Conservation (phyloP, 2,797 vertebrate species). For the Clangula hyemalis region DNA sequence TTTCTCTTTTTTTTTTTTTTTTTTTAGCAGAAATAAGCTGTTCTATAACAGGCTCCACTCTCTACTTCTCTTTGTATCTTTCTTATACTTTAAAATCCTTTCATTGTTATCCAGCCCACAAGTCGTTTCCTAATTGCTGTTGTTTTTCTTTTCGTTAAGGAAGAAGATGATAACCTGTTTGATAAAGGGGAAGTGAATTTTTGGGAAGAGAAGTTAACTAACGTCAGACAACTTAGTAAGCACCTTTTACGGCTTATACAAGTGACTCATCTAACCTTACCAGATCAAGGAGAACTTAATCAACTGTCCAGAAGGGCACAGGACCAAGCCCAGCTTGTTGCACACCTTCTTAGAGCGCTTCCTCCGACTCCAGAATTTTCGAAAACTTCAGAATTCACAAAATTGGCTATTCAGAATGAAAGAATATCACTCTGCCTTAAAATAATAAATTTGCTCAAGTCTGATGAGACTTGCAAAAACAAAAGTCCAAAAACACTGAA, state of each 20-base stretch:
- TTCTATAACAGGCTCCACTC: neutral
- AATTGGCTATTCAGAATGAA: constrained; percentile 81
- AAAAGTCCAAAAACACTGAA: neutral
- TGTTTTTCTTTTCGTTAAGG: constrained; percentile 75
- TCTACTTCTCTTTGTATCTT: neutral
- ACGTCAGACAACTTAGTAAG: constrained; percentile 81
- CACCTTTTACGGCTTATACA: constrained; percentile 78
- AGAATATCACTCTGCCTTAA: constrained; percentile 79
- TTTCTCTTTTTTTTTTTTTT: neutral
- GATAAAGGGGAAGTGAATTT: constrained; percentile 93
- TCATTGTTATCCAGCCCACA: neutral
- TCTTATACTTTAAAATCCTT: neutral
- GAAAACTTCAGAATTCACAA: constrained; percentile 83
- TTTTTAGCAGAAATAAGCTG: neutral
- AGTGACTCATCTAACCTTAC: neutral
- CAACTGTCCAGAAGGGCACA: constrained; percentile 70
- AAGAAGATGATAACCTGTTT: constrained; percentile 90
- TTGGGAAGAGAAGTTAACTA: constrained; percentile 91
- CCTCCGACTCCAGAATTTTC: constrained; percentile 86
- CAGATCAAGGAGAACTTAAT: constrained; percentile 46
- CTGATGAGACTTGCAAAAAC: neutral
- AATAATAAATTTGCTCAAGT: constrained; percentile 75
- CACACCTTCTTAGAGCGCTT: constrained; percentile 76
- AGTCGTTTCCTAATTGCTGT: neutral
- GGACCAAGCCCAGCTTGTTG: constrained; percentile 58